Percentiles rank a stretch among this genome's conserved stretches.
Conservation (phyloP, 2,113 vertebrate species). For the Nanorana parkeri region DNA sequence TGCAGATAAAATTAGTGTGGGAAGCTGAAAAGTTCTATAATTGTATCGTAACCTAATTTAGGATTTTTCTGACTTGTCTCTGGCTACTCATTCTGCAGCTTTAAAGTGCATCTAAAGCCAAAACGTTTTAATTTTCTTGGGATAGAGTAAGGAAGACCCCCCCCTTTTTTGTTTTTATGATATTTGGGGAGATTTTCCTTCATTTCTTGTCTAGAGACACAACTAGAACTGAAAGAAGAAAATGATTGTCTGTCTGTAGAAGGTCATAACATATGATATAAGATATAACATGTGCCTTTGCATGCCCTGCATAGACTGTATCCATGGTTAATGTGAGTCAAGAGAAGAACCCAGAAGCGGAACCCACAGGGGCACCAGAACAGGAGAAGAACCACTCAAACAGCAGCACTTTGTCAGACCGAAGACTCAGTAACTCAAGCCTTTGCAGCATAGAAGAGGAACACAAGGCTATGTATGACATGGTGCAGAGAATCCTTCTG, state of each 20-base stretch:
- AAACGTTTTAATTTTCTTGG: too few relatives aligned
- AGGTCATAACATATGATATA: too few relatives aligned
- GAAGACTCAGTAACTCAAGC: conserved; percentile 87
- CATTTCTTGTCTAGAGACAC: too few relatives aligned
- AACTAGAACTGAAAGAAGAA: too few relatives aligned
- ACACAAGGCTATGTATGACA: conserved; percentile 85
- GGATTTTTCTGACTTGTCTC: too few relatives aligned
- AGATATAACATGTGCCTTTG: neutral
- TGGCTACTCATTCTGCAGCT: too few relatives aligned
- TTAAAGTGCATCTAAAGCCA: too few relatives aligned
- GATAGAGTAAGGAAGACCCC: too few relatives aligned
- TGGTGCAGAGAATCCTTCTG: conserved; percentile 91
- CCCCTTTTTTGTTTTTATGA: too few relatives aligned
- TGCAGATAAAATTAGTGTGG: neutral
- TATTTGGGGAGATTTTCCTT: too few relatives aligned
- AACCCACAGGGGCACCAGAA: conserved; percentile 69
- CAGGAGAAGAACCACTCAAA: conserved; percentile 87
- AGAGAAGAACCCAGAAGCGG: conserved; percentile 76
- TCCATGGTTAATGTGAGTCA: conserved; percentile 78
- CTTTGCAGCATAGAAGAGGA: conserved; percentile 96
- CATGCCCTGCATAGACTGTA: conserved; percentile 70
- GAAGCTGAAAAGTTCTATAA: neutral
- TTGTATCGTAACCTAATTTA: too few relatives aligned
- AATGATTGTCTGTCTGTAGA: too few relatives aligned
- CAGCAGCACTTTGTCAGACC: conserved; percentile 88